phyloP scores from a whole-genome alignment of 2,113 vertebrate species.

The Anhinga rufa region DNA sequence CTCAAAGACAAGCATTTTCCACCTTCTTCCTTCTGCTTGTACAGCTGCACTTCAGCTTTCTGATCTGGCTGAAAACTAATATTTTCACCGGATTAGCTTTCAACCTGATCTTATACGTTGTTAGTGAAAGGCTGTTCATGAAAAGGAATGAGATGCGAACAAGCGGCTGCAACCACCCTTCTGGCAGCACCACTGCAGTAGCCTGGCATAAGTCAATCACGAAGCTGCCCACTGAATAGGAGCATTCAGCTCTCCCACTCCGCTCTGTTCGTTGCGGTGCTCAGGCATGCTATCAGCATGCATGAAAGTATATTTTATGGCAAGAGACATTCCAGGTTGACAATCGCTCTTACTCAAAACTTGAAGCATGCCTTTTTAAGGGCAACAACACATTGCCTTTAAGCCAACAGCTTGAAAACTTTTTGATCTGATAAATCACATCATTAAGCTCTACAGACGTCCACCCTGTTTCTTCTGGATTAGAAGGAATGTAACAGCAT shows the following conservation, averaged over 20 bases:
- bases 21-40: not conserved
- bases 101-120: not conserved
- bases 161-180: not conserved
- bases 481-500: not conserved
- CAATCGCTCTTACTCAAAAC: not conserved
- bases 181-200: not conserved
- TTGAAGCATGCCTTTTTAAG: not conserved
- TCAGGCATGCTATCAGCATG: not conserved
- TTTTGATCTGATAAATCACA: not conserved
- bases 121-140: not conserved
- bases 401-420: not conserved
- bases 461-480: not conserved
- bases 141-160: not conserved
- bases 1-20: not conserved
- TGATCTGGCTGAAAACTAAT: not conserved
- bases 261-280: not conserved
- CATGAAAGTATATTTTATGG: not conserved
- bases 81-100: not conserved
- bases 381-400: rapidly evolving
- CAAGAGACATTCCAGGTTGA: not conserved
- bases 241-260: not conserved
- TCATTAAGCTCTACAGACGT: not conserved
- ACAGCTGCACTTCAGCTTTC: not conserved
- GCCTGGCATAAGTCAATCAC: not conserved
- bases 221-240: not conserved